phyloP scores from a whole-genome alignment of 2,888 invertebrate genomes.

The Mycalesis mineus region DNA sequence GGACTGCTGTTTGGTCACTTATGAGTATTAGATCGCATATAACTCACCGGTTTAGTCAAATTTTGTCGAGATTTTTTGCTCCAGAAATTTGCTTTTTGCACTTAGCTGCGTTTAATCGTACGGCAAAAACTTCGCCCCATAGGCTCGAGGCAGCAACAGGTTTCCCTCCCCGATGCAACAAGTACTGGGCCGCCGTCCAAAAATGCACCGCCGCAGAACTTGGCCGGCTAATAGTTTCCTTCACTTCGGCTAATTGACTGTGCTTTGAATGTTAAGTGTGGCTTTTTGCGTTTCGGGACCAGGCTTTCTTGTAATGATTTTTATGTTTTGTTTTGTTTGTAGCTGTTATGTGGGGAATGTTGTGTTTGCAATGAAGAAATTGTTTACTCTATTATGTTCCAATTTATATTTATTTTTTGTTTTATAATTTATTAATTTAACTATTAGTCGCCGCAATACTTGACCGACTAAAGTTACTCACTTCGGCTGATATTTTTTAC shows the following conservation, averaged over 20 bases:
- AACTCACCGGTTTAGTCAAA: no score
- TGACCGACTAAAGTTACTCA: no score
- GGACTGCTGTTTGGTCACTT: no score
- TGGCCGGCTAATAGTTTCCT: constrained; percentile 32
- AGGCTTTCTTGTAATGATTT: not conserved
- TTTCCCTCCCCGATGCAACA: constrained; percentile 66
- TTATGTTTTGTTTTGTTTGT: no score
- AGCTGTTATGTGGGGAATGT: no score
- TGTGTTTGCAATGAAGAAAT: no score
- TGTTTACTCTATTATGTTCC: no score
- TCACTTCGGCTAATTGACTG: constrained; percentile 32
- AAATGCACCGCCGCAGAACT: constrained; percentile 68
- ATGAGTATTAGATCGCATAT: no score
- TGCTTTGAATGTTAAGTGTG: constrained; percentile 43
- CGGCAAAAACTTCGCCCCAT: constrained; percentile 62
- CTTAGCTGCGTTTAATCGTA: not conserved
- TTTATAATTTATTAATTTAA: no score
- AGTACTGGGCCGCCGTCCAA: constrained; percentile 76
- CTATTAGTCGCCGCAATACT: no score
- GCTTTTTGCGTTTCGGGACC: constrained; percentile 25
- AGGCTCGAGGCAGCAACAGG: constrained; percentile 64
- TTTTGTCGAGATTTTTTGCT: not conserved
- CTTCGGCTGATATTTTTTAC: no score
- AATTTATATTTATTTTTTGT: no score
- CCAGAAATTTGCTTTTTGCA: not conserved